phyloP scores from a whole-genome alignment of 2,113 vertebrate genomes.

The Narcine bancroftii region DNA sequence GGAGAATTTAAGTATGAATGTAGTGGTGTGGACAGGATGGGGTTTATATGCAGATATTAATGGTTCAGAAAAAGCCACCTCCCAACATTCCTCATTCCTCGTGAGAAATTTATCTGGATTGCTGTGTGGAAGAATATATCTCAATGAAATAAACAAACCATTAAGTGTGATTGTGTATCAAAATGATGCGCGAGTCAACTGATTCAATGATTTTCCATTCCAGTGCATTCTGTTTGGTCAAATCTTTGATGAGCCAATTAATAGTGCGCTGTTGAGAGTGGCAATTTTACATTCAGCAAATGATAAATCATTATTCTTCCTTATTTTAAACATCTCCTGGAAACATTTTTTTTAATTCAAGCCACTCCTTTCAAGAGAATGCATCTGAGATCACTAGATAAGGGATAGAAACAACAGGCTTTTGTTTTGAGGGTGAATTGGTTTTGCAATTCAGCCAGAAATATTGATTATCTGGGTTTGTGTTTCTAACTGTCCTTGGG shows the following conservation, averaged over 20 bases:
- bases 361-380: too few relatives aligned
- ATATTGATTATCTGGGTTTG: too few relatives aligned
- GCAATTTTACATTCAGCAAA: neutral
- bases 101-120: neutral
- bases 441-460: too few relatives aligned
- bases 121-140: neutral
- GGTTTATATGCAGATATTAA: neutral
- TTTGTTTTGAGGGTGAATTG: too few relatives aligned
- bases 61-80: neutral
- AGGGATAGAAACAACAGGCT: too few relatives aligned
- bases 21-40: neutral
- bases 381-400: too few relatives aligned
- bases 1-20: neutral
- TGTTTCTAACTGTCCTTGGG: too few relatives aligned
- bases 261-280: neutral
- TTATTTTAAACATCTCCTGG: neutral
- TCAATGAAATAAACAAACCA: neutral
- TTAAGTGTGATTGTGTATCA: neutral
- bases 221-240: neutral
- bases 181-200: neutral
- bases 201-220: neutral
- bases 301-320: neutral
- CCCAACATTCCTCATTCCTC: neutral
- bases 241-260: neutral
- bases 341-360: too few relatives aligned